phyloP scores from a whole-genome alignment of 2,888 invertebrate species.

The Agapetus fuscipes region DNA sequence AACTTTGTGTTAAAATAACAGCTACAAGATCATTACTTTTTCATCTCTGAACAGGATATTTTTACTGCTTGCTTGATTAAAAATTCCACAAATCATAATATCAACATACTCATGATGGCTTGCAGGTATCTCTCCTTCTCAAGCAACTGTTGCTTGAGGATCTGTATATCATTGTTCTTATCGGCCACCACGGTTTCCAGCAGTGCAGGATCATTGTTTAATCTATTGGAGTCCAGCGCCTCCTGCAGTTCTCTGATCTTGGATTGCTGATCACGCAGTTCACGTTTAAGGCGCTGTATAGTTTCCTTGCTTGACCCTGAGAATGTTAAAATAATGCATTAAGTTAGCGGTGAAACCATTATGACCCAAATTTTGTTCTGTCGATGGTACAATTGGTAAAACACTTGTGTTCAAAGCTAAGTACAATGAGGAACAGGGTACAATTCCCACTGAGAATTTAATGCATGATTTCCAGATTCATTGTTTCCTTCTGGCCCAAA shows the following conservation, averaged over 20 bases:
- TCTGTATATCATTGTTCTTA: slow-evolving; percentile 61
- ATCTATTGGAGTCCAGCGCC: slow-evolving; percentile 33
- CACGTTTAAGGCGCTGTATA: slow-evolving; percentile 28
- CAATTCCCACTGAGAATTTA: no score
- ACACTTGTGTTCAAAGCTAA: no score
- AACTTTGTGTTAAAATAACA: no score
- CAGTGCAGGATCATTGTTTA: slow-evolving; percentile 39
- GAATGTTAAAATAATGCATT: no score
- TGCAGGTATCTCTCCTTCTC: slow-evolving; percentile 43
- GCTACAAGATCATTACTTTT: no score
- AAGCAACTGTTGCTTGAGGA: slow-evolving; percentile 44
- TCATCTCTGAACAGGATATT: no score
- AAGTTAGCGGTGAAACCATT: no score
- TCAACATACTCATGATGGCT: slow-evolving; percentile 34
- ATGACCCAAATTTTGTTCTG: no score
- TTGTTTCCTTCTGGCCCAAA: no score
- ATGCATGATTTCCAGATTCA: no score
- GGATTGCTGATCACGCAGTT: slow-evolving; percentile 33
- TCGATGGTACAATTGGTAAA: no score
- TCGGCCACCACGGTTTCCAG: slow-evolving; percentile 55
- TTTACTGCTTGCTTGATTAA: background rate
- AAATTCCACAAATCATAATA: background rate
- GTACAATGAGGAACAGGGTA: no score
- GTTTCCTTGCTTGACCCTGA: slow-evolving; percentile 16
- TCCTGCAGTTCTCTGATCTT: slow-evolving; percentile 39